phyloP scores from a whole-genome alignment of 1,140 invertebrate species.

The Zaprionus kolodkinae region DNA sequence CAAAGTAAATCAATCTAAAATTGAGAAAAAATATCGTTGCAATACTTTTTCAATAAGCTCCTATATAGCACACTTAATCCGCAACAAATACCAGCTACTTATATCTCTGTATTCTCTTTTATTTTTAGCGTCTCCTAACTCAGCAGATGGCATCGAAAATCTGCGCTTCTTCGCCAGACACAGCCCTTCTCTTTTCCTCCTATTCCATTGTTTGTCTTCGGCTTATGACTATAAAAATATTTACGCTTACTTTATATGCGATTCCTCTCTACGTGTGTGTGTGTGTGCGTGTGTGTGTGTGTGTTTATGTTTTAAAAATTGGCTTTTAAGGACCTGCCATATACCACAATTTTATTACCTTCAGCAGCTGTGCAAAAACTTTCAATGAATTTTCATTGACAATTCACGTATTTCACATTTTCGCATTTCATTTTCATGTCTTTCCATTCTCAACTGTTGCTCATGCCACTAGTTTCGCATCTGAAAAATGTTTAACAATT shows the following conservation, averaged over 20 bases:
- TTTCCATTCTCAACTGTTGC: background rate
- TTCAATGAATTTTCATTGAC: conserved; percentile 3
- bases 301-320: conserved; percentile 44
- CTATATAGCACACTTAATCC: background rate
- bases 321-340: conserved; percentile 25
- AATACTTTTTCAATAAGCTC: background rate
- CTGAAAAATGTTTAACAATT: no score
- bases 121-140: background rate
- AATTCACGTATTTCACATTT: conserved; percentile 1
- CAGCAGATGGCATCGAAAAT: background rate
- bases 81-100: background rate
- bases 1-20: background rate
- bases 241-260: conserved; percentile 23
- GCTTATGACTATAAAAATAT: conserved; percentile 54
- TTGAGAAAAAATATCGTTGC: background rate
- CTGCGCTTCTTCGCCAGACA: background rate
- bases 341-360: conserved; percentile 6
- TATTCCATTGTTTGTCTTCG: conserved; percentile 30
- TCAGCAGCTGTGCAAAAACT: background rate
- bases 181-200: background rate
- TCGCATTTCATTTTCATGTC: background rate
- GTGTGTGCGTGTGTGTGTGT: conserved; percentile 3
- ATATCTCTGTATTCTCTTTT: background rate
- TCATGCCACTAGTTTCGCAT: background rate
- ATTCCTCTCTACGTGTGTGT: conserved; percentile 18